Evolutionary conservation across 1,140 invertebrate species (phyloP).

Genomic region (Cydia amplana): DNA sequence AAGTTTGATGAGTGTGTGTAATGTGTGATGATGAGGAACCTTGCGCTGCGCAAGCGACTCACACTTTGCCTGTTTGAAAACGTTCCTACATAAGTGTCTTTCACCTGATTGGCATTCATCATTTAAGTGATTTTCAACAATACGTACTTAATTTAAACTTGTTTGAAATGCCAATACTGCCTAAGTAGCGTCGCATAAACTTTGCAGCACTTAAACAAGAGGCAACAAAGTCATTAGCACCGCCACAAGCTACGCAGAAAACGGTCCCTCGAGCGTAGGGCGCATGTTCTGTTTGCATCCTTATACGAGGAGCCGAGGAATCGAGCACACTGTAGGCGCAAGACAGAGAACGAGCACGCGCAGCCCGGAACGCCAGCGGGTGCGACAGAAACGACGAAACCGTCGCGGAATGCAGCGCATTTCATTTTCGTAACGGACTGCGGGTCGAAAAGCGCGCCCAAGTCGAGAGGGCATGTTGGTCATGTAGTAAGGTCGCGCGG

Average conservation of each 20-base stretch:
- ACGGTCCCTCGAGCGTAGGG: constrained; percentile 10
- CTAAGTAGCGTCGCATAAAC: background rate
- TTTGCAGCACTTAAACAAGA: background rate
- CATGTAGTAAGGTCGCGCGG: constrained; percentile 60
- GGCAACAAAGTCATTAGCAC: constrained; percentile 10
- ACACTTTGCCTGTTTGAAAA: too few relatives aligned
- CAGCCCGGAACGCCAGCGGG: constrained; percentile 38
- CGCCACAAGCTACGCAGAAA: constrained; percentile 36
- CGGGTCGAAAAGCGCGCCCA: constrained; percentile 72
- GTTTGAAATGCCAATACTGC: background rate
- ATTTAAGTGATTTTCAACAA: background rate
- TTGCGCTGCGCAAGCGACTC: too few relatives aligned
- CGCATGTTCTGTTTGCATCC: constrained; percentile 45
- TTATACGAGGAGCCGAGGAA: constrained; percentile 27
- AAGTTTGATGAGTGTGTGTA: too few relatives aligned
- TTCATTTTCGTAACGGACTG: constrained; percentile 77
- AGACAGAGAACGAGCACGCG: constrained; percentile 45
- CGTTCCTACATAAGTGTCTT: background rate
- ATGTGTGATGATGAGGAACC: too few relatives aligned
- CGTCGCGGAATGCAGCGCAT: constrained; percentile 72
- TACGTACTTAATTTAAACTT: constrained; percentile 32
- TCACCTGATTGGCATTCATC: constrained; percentile 16
- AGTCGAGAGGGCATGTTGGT: constrained; percentile 48
- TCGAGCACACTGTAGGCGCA: constrained; percentile 43
- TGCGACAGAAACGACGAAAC: constrained; percentile 59